Percentiles rank a stretch among this genome's conserved stretches.
Evolutionary conservation across 2,888 invertebrate species (phyloP).

Genomic region (Ochropacha duplaris): DNA sequence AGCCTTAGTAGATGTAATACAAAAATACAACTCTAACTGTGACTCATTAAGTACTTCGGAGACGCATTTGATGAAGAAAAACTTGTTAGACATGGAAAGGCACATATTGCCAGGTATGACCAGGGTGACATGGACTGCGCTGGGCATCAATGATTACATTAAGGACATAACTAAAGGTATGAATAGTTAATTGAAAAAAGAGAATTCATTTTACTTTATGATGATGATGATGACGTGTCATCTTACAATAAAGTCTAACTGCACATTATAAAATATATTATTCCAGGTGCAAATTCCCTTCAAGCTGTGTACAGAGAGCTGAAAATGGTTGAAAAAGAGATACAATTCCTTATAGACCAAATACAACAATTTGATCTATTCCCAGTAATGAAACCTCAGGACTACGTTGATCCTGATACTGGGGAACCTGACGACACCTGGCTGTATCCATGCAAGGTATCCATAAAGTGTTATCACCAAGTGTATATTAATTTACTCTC

Average conservation of each 20-base stretch:
- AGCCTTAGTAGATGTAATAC: conserved; percentile 82
- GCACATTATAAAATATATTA: not conserved
- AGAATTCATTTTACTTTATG: no score
- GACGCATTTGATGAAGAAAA: conserved; percentile 86
- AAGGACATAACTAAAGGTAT: conserved; percentile 72
- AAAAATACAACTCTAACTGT: conserved; percentile 85
- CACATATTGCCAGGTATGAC: conserved; percentile 91
- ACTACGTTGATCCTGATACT: conserved; percentile 61
- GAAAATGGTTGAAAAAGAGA: conserved; percentile 85
- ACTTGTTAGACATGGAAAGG: conserved; percentile 87
- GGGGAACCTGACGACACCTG: conserved; percentile 60
- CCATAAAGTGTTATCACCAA: no score
- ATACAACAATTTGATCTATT: conserved; percentile 84
- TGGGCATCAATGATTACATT: conserved; percentile 90
- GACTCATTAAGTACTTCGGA: conserved; percentile 87
- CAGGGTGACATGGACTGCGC: conserved; percentile 93
- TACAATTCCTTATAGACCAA: conserved; percentile 81
- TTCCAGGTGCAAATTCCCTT: conserved; percentile 79
- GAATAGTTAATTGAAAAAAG: not conserved
- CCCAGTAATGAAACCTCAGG: conserved; percentile 59
- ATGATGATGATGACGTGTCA: no score
- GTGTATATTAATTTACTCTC: no score
- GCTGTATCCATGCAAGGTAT: conserved; percentile 77
- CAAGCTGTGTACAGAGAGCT: conserved; percentile 87
- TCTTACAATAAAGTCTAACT: not conserved